Percentiles rank a stretch among this genome's conserved stretches.
Evolutionary conservation across 1,140 invertebrate genomes (phyloP).

Genomic region (Megalonaias nervosa): DNA sequence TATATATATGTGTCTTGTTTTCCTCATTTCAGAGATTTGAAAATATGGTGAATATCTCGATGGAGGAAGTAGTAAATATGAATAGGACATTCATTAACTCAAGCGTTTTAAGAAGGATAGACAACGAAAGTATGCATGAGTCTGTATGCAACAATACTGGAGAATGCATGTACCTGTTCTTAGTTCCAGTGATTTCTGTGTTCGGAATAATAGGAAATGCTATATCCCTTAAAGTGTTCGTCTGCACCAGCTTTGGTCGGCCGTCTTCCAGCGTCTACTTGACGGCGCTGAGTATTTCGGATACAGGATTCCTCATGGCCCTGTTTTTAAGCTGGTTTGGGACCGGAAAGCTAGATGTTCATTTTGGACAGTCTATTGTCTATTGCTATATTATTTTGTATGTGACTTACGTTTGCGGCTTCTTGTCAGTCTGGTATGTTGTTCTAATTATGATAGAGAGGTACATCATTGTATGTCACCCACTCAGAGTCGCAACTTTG

Average conservation of each 20-base stretch:
- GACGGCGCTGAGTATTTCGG: conserved; percentile 74
- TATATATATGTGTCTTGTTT: too few relatives aligned
- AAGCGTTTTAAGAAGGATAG: too few relatives aligned
- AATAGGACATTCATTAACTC: too few relatives aligned
- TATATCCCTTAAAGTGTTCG: conserved; percentile 75
- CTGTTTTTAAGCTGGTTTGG: conserved; percentile 69
- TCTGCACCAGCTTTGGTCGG: conserved; percentile 74
- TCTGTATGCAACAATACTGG: too few relatives aligned
- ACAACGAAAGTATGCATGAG: too few relatives aligned
- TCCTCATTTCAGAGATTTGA: too few relatives aligned
- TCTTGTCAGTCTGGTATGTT: conserved; percentile 68
- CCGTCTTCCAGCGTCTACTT: conserved; percentile 76
- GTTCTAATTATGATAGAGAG: conserved; percentile 69
- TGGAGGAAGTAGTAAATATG: too few relatives aligned
- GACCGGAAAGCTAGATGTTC: conserved; percentile 72
- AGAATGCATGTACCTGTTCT: conserved; percentile 22
- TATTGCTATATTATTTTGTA: conserved; percentile 63
- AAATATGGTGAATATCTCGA: too few relatives aligned
- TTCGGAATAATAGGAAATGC: conserved; percentile 75
- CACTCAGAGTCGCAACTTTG: conserved; percentile 54
- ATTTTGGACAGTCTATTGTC: conserved; percentile 54
- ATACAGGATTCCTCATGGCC: conserved; percentile 74
- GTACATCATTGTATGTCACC: conserved; percentile 58
- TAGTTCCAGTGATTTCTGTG: conserved; percentile 72
- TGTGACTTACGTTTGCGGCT: conserved; percentile 59